Evolutionary conservation across 2,797 vertebrate species (phyloP), one percentile per base, ranked within the genome.

Genomic region (Steatocranus sp.): DNA sequence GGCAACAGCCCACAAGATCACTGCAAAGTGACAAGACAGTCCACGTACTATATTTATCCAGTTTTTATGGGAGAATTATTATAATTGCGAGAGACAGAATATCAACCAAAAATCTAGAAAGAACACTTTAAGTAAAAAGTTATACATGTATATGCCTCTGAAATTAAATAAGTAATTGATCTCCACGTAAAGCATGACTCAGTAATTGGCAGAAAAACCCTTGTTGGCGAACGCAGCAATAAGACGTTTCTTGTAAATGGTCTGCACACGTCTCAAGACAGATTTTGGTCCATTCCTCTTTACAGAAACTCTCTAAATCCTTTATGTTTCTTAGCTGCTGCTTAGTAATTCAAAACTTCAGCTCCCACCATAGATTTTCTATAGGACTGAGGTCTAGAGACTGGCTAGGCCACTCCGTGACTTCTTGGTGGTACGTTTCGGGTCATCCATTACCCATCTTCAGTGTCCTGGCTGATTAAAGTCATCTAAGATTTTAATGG

Each of bases 1-100:
- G 79, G 70, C 70, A 86, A 91, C 89, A 78, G 11, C 77, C 46
- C 30, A 9, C 23, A 61, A 76, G 46, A 81, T 73, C 20, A 63
- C 75, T 81, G 80, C 61, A 76, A 83, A 77, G 50, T 73, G 32
- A 76, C 66, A 20, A 61, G 14, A 38, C 25, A 34, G 49, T n/a
- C 5, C 58, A 36, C 36, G 51, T 74, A 9, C 36, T 36, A 63
- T 20, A 36, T 63, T 12, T 61, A 61, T 61, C 30, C 30, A 32
- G 3, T 0, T 11, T 58, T 58, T 58, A 58, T 32, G 17, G 54
- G 32, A 61, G 30, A 61, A 34, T 61, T 11, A 61, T 61, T 61
- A 34, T n/a, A 61, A 34, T 61, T 61, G 30, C 4, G 10, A 3
- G 56, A 58, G 56, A 58, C 54, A 0, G 54, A 34, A 61, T 61